Evolutionary conservation across 2,113 vertebrate genomes (phyloP), one percentile per base, ranked within the genome.

Genomic region (Notothenia rossii): DNA sequence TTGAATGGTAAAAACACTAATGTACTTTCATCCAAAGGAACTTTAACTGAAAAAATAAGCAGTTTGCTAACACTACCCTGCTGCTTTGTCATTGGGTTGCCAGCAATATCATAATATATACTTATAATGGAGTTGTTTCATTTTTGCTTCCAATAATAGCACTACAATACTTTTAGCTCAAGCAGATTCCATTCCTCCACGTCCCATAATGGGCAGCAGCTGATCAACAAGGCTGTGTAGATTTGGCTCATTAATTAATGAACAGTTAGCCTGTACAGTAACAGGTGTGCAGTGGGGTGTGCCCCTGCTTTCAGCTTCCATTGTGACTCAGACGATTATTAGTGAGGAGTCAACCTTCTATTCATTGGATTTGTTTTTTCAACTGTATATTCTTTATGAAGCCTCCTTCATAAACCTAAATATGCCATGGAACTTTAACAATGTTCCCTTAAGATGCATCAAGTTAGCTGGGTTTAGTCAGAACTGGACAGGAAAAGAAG

Each of bases 401-500:
- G 48, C 20, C 46, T 53, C 20, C 63, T 3, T 50, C 14, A 46
- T 65, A 36, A 48, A 66, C 22, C n/a, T 48, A 14, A 29, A 50
- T 22, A 8, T 75, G 11, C 1, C 6, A 48, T 11, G 15, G 40
- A 75, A 56, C n/a, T 71, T 71, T 5, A 22, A 58, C 20, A 59
- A 20, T 46, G 56, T 56, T 45, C 5, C 58, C 4, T 15, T 20
- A 7, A 48, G 1, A 18, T 14, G 17, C 45, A 46, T 69, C 49
- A 78, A 69, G 63, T 15, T 46, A 36, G 20, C 45, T 1, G 0
- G 2, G 0, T 3, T 75, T 14, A 65, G 63, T 72, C 63, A 40
- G 14, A 20, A 54, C 36, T 60, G 22, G 51, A 36, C 69, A 29
- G 70, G 75, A 79, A 79, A 4, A 9, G 25, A 20, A 48, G 3